Evolutionary conservation across 64 coral and sea anemone species (phyloP).

Genomic region (Dendrophyllia cribrosa): DNA sequence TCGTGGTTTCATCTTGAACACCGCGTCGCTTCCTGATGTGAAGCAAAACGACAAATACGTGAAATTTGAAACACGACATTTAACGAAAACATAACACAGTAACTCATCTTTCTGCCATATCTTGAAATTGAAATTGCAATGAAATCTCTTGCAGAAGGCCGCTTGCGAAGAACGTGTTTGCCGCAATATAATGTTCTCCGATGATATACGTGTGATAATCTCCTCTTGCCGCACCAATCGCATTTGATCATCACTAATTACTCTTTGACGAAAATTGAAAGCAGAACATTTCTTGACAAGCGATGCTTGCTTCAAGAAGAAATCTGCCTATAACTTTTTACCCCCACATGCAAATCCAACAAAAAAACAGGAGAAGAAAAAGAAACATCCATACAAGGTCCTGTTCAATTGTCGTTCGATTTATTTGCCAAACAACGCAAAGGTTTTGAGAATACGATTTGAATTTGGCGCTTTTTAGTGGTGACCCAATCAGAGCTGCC

Average conservation of each 20-base stretch:
- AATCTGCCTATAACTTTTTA: too few relatives aligned
- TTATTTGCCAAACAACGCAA: neutral
- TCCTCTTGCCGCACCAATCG: neutral
- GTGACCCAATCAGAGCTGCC: too few relatives aligned
- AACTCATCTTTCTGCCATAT: neutral
- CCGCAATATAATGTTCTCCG: neutral
- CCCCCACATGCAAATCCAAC: constrained; percentile 14
- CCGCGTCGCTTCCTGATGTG: neutral
- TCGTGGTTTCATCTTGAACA: too few relatives aligned
- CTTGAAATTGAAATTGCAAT: neutral
- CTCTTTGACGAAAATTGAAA: neutral
- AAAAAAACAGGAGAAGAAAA: neutral
- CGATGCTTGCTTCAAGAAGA: too few relatives aligned
- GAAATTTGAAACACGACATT: neutral
- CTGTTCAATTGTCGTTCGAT: constrained; percentile 3
- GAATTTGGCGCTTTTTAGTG: constrained; percentile 19
- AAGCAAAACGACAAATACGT: neutral
- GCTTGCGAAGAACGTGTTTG: neutral
- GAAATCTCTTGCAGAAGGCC: neutral
- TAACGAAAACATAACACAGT: neutral
- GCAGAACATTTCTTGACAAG: too few relatives aligned
- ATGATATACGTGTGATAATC: neutral
- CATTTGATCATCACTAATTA: neutral
- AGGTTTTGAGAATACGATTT: neutral
- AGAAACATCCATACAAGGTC: neutral